Evolutionary conservation across 2,888 invertebrate genomes (phyloP).

Genomic region (Chymomyza procnemis): DNA sequence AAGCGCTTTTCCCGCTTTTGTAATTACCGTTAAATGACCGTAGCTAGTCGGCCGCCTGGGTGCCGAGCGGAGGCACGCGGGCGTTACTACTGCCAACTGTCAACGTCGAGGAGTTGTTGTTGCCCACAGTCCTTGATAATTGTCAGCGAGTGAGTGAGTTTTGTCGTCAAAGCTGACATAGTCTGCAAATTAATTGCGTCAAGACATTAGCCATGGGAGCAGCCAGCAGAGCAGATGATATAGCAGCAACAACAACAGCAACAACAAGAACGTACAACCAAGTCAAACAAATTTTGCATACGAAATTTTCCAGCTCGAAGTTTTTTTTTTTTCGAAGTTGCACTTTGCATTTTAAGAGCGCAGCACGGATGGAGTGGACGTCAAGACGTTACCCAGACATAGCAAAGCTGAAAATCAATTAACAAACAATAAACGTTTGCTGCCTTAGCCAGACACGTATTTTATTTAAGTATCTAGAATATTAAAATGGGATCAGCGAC

Average conservation of each 20-base stretch:
- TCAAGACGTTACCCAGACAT: neutral
- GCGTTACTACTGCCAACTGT: neutral
- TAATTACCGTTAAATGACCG: slow-evolving; percentile 70
- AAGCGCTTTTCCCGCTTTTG: slow-evolving; percentile 48
- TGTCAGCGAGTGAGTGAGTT: slow-evolving; percentile 47
- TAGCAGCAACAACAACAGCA: slow-evolving; percentile 21
- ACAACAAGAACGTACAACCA: slow-evolving; percentile 22
- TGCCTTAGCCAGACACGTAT: slow-evolving; percentile 76
- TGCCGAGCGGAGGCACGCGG: neutral
- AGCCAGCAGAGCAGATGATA: slow-evolving; percentile 6
- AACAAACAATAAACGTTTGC: slow-evolving; percentile 76
- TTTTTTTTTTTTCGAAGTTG: slow-evolving; percentile 47
- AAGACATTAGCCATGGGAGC: slow-evolving; percentile 8
- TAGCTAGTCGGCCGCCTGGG: slow-evolving; percentile 17
- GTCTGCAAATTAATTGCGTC: slow-evolving; percentile 68
- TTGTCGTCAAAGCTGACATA: neutral
- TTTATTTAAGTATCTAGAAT: slow-evolving; percentile 78
- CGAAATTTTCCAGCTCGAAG: slow-evolving; percentile 48
- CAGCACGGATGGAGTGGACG: neutral
- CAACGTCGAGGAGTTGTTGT: slow-evolving; percentile 12
- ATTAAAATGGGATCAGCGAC: slow-evolving; percentile 78
- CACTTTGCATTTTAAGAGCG: slow-evolving; percentile 66
- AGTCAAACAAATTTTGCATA: slow-evolving; percentile 67
- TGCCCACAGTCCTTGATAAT: slow-evolving; percentile 64
- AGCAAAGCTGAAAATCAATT: slow-evolving; percentile 63